Percentiles rank a stretch among this genome's conserved stretches.
Evolutionary conservation across 1,140 invertebrate species (phyloP).

Genomic region (Psilanteris sp.): DNA sequence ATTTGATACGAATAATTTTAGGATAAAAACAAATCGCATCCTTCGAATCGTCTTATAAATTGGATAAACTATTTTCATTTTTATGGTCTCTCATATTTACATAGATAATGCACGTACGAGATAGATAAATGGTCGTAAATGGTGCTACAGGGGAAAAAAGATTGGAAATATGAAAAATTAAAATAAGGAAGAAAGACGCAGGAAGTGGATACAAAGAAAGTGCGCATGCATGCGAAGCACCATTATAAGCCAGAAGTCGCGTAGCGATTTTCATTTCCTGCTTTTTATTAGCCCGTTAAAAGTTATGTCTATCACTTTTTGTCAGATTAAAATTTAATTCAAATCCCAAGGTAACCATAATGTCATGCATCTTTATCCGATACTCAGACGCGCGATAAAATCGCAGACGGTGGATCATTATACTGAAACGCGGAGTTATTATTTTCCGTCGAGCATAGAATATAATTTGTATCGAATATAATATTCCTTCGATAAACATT

Average conservation of each 20-base stretch:
- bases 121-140: conserved; percentile 47
- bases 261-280: conserved; percentile 71
- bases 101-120: conserved; percentile 39
- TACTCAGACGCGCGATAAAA: conserved; percentile 53
- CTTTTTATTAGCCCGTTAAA: conserved; percentile 75
- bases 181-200: conserved; percentile 37
- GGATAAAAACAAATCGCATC: conserved; percentile 13
- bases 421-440: conserved; percentile 27
- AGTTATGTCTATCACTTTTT: conserved; percentile 74
- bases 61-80: conserved; percentile 34
- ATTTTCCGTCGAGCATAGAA: conserved; percentile 12
- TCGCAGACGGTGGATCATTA: conserved; percentile 43
- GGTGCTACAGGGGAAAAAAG: conserved; percentile 13
- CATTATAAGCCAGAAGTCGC: conserved; percentile 62
- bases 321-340: conserved; percentile 76
- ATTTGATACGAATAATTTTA: no score
- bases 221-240: conserved; percentile 50
- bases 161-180: conserved; percentile 58
- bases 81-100: conserved; percentile 38
- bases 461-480: conserved; percentile 30
- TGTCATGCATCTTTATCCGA: conserved; percentile 56
- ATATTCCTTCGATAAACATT: no score
- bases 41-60: conserved; percentile 31
- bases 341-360: conserved; percentile 54
- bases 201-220: conserved; percentile 48